Base-by-base conservation (phyloP, 2,888 invertebrate species). In the Metopia argyrocephala region DNA sequence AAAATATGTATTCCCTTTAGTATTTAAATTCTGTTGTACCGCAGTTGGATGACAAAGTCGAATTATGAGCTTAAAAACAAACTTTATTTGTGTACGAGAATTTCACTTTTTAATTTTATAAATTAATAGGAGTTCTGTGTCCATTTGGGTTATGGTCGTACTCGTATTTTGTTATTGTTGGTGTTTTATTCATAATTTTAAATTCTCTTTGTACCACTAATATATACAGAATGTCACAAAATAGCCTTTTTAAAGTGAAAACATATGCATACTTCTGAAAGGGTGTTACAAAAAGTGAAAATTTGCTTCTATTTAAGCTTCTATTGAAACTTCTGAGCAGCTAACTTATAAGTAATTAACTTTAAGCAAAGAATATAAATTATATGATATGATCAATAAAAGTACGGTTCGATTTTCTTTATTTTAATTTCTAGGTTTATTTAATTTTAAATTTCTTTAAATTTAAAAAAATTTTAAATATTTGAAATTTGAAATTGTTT, bases 181-280 rank as follows among this genome's bases (percentile, higher is more conserved):
- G 56, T 65, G 28, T 48, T 73, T 9, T 74, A 59, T 52, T 61
- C 38, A 59, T 54, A 65, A 81, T 81, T 81, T 76, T 46, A 74
- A 74, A 81, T 81, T 81, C 80, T 27, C 59, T 81, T 81, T 81
- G 57, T 70, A 59, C 25, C 38, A 50, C 66, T 62, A 45, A 66
- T 6, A 56, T 31, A 76, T 45, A 69, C 54, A 69, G 15, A 76
- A 48, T 81, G 80, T 69, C 80, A 70, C 73, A 65, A 59, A 38
- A 69, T 69, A 59, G 25, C 31, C 59, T 15, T 25, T 57, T 76
- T 65, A 18, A 18, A 31, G 4, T 23, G 31, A 15, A 62, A 12
- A 23, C 28, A 61, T 62, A 57, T 64, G 21, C 20, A 76, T 64
- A 20, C 61, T 61, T 71, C 66, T 9, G 3, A 65, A 45, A 66